Evolutionary conservation across 2,113 vertebrate species (phyloP), one percentile per base, ranked within the genome.

Genomic region (Cololabis saira): DNA sequence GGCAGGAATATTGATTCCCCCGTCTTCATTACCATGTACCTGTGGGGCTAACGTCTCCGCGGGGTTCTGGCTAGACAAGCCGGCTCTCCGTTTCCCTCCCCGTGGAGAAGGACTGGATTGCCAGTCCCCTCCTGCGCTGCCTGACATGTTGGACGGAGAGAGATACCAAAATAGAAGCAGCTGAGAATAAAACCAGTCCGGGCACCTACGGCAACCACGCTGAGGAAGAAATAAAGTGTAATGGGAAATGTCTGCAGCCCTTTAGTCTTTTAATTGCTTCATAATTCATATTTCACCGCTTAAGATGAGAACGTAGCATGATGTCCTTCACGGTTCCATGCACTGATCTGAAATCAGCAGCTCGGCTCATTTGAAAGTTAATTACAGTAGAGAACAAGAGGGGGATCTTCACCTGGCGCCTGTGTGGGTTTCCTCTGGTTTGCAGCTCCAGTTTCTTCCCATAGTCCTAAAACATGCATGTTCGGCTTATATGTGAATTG

Each of bases 141-240:
- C 61, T 86, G 89, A 90, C 86, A 87, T 80, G 77, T 70, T 72
- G 81, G 87, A 86, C 84, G 68, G 83, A 83, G 83, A 80, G 48
- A 15, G 19, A 62, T 82, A 83, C 85, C 68, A 85, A 87, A 90
- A 90, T 89, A 90, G 87, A 81, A 79, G 72, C 88, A 77, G 78
- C 18, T 50, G 60, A 87, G 75, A 27, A 74, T 62, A 50, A 67
- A 78, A 74, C 44, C 57, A 3, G 24, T 27, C 24, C 48, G 74
- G 74, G 80, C 76, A 76, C 78, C 75, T 71, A 66, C 76, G 63
- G 78, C 68, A 75, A 68, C 73, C 68, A 10, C 3, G 66, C 63
- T 21, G 58, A 55, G 68, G 53, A 66, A 41, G 49, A 76, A 57
- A 55, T 42, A 66, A 67, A 76, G 65, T 41, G 1, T 11, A 37